These are phyloP conservation scores for Amiota communis DNA, from an alignment of 2,888 invertebrate genomes.

Conservation along the genomic window DNA sequence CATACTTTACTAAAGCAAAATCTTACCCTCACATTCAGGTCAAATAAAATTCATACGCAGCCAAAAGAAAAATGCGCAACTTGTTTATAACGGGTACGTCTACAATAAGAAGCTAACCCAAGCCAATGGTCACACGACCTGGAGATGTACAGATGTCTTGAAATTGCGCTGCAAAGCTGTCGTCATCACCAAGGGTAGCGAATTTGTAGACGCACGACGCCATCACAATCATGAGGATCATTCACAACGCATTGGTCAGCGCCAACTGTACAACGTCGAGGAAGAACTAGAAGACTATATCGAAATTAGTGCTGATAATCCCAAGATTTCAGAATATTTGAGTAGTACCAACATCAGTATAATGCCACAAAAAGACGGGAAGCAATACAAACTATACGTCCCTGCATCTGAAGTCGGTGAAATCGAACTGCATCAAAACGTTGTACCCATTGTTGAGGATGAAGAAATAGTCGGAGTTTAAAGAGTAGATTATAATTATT, in stretches of 20 bases:
- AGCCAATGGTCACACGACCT: conserved; percentile 73
- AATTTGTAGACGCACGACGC: conserved; percentile 66
- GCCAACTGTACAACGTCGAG: conserved; percentile 69
- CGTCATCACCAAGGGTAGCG: conserved; percentile 70
- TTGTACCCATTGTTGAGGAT: conserved; percentile 41
- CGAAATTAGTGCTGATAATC: conserved; percentile 69
- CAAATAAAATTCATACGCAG: conserved; percentile 73
- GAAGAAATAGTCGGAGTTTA: conserved; percentile 1
- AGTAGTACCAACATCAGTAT: conserved; percentile 67
- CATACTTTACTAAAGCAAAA: neutral
- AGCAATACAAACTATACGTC: conserved; percentile 69
- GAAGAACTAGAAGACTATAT: conserved; percentile 72
- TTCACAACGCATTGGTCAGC: conserved; percentile 67
- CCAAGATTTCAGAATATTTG: conserved; percentile 67
- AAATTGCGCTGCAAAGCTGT: conserved; percentile 73
- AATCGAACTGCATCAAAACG: conserved; percentile 58
- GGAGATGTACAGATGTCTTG: conserved; percentile 72
- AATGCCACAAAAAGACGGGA: conserved; percentile 65
- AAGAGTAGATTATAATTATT: conserved; percentile 24
- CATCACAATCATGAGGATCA: conserved; percentile 71
- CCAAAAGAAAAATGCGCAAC: conserved; percentile 74
- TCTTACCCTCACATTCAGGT: conserved; percentile 38
- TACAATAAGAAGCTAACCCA: conserved; percentile 74
- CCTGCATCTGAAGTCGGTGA: conserved; percentile 63
- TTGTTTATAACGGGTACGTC: conserved; percentile 72